Base-by-base conservation (phyloP, 1,140 invertebrate species). In the Brachionus plicatilis region DNA sequence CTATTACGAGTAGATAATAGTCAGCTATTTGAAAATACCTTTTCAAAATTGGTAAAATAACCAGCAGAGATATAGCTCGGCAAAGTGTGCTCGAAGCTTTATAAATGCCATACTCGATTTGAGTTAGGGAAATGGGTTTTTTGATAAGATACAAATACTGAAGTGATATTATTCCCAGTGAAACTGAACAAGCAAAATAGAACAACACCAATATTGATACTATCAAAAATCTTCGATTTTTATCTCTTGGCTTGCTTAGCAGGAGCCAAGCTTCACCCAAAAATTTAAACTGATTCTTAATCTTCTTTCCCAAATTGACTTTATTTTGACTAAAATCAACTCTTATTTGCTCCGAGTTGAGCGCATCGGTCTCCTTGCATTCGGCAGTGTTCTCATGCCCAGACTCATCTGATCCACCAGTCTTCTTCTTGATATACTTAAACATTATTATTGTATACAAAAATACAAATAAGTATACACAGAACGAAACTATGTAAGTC, bases 91-190 rank as follows among this genome's bases (percentile, higher is more conserved):
- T 82, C 8, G 60, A 14, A 20, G 79, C 79, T 45, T 65, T 82
- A 27, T 65, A 82, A 24, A 65, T 27, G 14, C 79, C 79, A 47
- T 82, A 82, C 9, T 82, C 37, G 24, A 82, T 47, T 68, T 82
- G 79, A 82, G 79, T 65, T 3, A 82, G 24, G 2, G 79, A 82
- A n/a, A 82, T 82, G 0, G 79, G 79, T 27, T 82, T 82, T 45
- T 82, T 82, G 11, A 82, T 47, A 3, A 82, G 24, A 47, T 82
- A 82, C n/a, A 82, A 27, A 47, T 82, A 82, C 41, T 82, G 79
- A 24, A 82, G 45, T 29, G 79, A 82, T 60, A 82, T 82, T 29
- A 82, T 82, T 24, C 79, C 79, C 1, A 82, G 17, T 47, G 79
- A 82, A 20, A 82, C 24, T 6, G 79, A 82, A 20, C 37, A 41